phyloP scores from a whole-genome alignment of 2,888 invertebrate species.

The Caenorhabditis angaria region DNA sequence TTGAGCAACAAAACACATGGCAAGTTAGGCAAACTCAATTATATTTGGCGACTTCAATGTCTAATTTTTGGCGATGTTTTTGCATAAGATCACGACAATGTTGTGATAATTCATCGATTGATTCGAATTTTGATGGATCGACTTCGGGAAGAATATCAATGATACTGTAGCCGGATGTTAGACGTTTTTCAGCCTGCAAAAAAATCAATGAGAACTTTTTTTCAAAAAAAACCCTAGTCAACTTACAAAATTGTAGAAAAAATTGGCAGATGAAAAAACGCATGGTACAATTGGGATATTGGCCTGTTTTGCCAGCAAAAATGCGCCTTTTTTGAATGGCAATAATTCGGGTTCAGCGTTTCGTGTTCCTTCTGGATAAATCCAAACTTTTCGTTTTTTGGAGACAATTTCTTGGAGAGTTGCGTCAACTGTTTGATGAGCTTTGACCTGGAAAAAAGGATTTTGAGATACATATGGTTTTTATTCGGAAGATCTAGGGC shows the following conservation, averaged over 20 bases:
- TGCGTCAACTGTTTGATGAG: slow-evolving; percentile 57
- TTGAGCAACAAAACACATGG: no score
- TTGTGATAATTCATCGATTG: slow-evolving; percentile 52
- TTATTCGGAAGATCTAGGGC: no score
- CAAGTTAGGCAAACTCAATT: slow-evolving; percentile 10
- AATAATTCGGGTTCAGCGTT: slow-evolving; percentile 84
- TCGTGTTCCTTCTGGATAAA: slow-evolving; percentile 93
- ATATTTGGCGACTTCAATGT: slow-evolving; percentile 26
- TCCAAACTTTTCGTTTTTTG: slow-evolving; percentile 81
- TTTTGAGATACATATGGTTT: background rate
- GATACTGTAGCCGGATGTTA: slow-evolving; percentile 47
- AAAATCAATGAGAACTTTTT: background rate
- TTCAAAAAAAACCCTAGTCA: background rate
- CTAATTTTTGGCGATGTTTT: slow-evolving; percentile 35
- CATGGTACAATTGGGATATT: slow-evolving; percentile 84
- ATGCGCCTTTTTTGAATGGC: slow-evolving; percentile 94
- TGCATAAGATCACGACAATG: slow-evolving; percentile 54
- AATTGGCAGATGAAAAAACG: slow-evolving; percentile 86
- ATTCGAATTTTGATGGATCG: slow-evolving; percentile 47
- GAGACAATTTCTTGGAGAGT: slow-evolving; percentile 48
- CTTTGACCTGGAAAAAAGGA: slow-evolving; percentile 47
- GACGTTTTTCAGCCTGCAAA: slow-evolving; percentile 47
- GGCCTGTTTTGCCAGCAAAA: slow-evolving; percentile 82
- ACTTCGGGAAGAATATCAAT: slow-evolving; percentile 54
- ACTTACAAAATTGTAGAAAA: slow-evolving; percentile 73